Base-by-base conservation (phyloP, 2,797 vertebrate species). In the Setipinna tenuifilis region DNA sequence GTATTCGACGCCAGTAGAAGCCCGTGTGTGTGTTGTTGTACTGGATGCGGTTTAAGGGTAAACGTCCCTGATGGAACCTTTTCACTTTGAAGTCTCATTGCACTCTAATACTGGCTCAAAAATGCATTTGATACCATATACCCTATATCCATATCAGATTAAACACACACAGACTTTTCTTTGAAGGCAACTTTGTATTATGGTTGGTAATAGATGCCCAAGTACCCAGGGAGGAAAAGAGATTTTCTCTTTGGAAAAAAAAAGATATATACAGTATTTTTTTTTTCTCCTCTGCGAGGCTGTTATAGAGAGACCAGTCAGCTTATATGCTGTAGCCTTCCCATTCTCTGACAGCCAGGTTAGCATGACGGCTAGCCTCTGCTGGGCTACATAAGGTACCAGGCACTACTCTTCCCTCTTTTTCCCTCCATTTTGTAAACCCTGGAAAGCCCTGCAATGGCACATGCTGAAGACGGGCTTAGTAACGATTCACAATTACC, bases 401-500 rank as follows among this genome's bases (percentile, higher is more conserved):
- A 54, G 50, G 50, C 50, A n/a, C n/a, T n/a, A n/a, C 50, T 54
- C 50, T 54, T 0, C 50, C 50, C 46, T 48, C 46, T 54, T 9
- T 54, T 54, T 54, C 50, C 50, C 50, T 54, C 50, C 2, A 71
- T 71, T 35, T 31, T 14, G 25, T 71, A 6, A 71, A 7, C 23
- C 11, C 23, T 14, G 14, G 3, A 31, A 71, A 71, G 25, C 58
- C 17, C 58, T 19, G 17, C 58, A 59, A 1, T n/a, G 0, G 21
- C 11, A 6, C 58, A 41, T 78, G 16, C 17, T 78, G 35, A 78
- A 78, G 71, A 44, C 35, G 5, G 35, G 31, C 17, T 31, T 31
- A 78, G 71, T 78, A 78, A 78, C 19, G 31, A 78, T 44, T 41
- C 31, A 11, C 71, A 78, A 78, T 78, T 78, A 78, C 71, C 17